Percentiles rank a stretch among this genome's conserved stretches.
Evolutionary conservation across 2,888 invertebrate species (phyloP).

Genomic region (Agrypnus murinus): DNA sequence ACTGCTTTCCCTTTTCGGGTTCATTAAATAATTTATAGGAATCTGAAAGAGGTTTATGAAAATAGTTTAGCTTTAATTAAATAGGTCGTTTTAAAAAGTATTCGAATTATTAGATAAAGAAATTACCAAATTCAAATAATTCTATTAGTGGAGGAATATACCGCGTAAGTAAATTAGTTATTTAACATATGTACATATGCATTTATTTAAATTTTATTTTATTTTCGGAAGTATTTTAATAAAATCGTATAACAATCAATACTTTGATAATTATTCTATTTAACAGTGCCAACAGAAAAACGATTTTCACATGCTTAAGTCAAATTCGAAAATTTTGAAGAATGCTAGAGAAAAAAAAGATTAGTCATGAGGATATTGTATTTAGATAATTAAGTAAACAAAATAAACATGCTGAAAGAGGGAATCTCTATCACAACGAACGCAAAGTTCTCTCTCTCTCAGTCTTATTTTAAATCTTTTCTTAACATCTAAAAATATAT

Average conservation of each 20-base stretch:
- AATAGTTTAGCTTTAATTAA: conserved; percentile 10
- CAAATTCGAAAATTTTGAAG: conserved; percentile 8
- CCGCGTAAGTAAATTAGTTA: conserved; percentile 8
- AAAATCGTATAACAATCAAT: conserved; percentile 13
- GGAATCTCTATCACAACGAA: conserved; percentile 10
- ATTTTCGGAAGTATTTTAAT: conserved; percentile 8
- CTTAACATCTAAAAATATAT: too few relatives aligned
- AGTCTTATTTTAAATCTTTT: too few relatives aligned
- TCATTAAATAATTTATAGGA: conserved; percentile 13
- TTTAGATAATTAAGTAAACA: conserved; percentile 13
- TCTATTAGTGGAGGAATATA: conserved; percentile 9
- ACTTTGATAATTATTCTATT: conserved; percentile 13
- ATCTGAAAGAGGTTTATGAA: conserved; percentile 13
- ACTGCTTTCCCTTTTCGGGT: conserved; percentile 7
- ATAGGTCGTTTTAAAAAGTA: conserved; percentile 13
- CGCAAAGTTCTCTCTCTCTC: too few relatives aligned
- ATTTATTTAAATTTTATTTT: conserved; percentile 11
- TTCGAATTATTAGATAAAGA: conserved; percentile 8
- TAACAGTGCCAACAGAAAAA: conserved; percentile 9
- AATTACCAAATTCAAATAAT: conserved; percentile 11
- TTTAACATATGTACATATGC: conserved; percentile 10
- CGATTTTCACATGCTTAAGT: conserved; percentile 13
- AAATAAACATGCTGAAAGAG: conserved; percentile 11
- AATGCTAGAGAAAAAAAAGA: conserved; percentile 5
- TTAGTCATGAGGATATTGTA: conserved; percentile 11